Evolutionary conservation across 2,888 invertebrate genomes (phyloP).

Genomic region (Arenicola marina): DNA sequence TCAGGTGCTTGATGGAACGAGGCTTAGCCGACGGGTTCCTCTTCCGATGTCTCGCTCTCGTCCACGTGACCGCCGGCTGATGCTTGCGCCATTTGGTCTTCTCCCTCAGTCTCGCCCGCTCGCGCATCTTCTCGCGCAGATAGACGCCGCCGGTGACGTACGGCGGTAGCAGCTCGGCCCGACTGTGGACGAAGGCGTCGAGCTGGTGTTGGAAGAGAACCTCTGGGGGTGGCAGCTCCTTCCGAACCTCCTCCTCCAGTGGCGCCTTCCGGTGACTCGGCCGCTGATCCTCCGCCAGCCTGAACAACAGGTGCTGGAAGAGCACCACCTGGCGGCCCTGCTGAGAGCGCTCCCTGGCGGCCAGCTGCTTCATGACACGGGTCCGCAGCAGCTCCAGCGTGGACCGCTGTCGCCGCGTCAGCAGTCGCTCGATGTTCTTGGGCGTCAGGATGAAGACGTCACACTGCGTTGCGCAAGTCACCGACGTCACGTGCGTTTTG

Average conservation of each 20-base stretch:
- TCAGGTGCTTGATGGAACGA: constrained; percentile 3
- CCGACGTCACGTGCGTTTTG: constrained; percentile 50
- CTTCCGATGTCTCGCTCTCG: not conserved
- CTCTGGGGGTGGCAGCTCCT: constrained; percentile 39
- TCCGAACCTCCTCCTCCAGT: constrained; percentile 26
- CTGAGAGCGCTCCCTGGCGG: constrained; percentile 38
- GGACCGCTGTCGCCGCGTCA: constrained; percentile 42
- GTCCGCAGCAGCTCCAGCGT: constrained; percentile 43
- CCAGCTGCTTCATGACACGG: constrained; percentile 41
- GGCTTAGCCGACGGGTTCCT: not conserved
- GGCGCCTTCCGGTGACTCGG: not conserved
- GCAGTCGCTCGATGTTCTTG: constrained; percentile 55
- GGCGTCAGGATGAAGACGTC: constrained; percentile 53
- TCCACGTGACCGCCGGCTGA: too few relatives aligned
- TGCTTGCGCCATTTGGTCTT: not conserved
- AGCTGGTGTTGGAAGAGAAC: constrained; percentile 25
- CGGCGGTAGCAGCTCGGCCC: constrained; percentile 39
- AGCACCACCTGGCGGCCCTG: constrained; percentile 46
- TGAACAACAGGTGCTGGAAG: constrained; percentile 43
- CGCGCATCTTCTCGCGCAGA: constrained; percentile 50
- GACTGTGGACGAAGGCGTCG: constrained; percentile 10
- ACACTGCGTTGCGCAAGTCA: constrained; percentile 47
- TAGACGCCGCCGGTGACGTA: constrained; percentile 45
- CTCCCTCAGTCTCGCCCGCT: constrained; percentile 38
- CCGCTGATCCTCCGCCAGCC: constrained; percentile 32